A percentile compares a stretch with the other conserved stretches of the same genome.
These are phyloP conservation scores for Scortum barcoo DNA, from an alignment of 2,113 vertebrate genomes.

Conservation along the genomic window DNA sequence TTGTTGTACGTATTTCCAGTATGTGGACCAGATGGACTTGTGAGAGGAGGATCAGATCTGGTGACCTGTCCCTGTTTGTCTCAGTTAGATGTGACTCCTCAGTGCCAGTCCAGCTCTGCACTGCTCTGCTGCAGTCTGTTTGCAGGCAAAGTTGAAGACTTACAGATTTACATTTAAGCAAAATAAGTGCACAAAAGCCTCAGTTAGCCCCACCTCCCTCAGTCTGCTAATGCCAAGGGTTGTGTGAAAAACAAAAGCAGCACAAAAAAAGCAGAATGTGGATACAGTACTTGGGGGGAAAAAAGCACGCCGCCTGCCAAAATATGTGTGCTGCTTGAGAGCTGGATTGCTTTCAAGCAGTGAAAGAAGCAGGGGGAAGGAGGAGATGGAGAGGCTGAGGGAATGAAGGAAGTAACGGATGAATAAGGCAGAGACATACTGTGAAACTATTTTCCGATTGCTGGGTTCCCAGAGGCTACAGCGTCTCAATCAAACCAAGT, in stretches of 20 bases:
- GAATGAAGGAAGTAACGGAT: slow-evolving; percentile 33
- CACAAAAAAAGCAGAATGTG: slow-evolving; percentile 30
- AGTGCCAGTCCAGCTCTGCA: background rate
- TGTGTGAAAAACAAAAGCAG: slow-evolving; percentile 50
- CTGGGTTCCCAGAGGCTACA: slow-evolving; percentile 11
- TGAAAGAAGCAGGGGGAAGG: background rate
- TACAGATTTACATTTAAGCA: slow-evolving; percentile 2
- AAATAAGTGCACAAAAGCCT: slow-evolving; percentile 10
- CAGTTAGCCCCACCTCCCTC: background rate
- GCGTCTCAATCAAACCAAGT: slow-evolving; percentile 19
- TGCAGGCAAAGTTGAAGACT: background rate
- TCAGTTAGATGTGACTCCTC: background rate
- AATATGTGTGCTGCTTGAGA: slow-evolving; percentile 42
- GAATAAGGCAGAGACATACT: slow-evolving; percentile 15
- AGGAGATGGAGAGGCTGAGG: background rate
- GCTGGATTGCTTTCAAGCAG: slow-evolving; percentile 38
- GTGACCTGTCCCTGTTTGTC: background rate
- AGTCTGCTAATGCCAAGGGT: slow-evolving; percentile 21
- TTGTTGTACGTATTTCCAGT: background rate
- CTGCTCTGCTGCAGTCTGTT: background rate
- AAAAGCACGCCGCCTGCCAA: slow-evolving; percentile 24
- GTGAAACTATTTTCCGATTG: slow-evolving; percentile 45
- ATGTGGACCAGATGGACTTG: slow-evolving; percentile 28
- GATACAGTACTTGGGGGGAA: slow-evolving; percentile 29
- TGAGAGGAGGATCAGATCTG: slow-evolving; percentile 22